Percentiles rank a stretch among this genome's conserved stretches.
phyloP scores from a whole-genome alignment of 2,888 invertebrate genomes.

The Synergus itoensis region DNA sequence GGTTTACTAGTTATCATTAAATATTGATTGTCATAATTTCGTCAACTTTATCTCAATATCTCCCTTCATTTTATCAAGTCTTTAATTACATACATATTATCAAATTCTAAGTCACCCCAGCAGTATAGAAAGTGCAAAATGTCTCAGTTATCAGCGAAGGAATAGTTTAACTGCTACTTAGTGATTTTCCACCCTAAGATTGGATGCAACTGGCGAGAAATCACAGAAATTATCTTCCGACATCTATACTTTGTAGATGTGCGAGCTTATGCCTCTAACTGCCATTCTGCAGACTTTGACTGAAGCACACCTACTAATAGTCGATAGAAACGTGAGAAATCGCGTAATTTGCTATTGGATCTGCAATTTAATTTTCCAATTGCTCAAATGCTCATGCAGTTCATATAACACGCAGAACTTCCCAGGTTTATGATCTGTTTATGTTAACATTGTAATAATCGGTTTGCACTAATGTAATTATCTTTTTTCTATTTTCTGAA shows the following conservation, averaged over 20 bases:
- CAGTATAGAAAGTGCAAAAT: slow-evolving; percentile 12
- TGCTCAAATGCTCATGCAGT: background rate
- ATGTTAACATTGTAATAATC: slow-evolving; percentile 9
- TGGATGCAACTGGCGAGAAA: slow-evolving; percentile 12
- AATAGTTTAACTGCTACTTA: background rate
- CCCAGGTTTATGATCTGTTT: slow-evolving; percentile 24
- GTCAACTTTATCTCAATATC: background rate
- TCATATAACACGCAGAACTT: background rate
- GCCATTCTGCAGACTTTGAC: slow-evolving; percentile 3
- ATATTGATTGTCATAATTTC: background rate
- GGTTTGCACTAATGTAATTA: slow-evolving; percentile 7
- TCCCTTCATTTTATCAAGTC: background rate
- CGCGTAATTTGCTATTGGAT: slow-evolving; percentile 23
- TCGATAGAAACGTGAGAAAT: slow-evolving; percentile 40
- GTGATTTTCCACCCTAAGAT: slow-evolving; percentile 20
- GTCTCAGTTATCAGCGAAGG: background rate
- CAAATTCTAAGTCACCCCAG: background rate
- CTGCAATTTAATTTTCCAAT: slow-evolving; percentile 33
- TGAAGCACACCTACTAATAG: slow-evolving; percentile 37
- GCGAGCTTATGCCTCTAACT: background rate
- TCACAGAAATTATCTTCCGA: slow-evolving; percentile 1
- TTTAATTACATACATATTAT: background rate
- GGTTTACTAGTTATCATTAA: too few relatives aligned
- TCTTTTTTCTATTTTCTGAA: background rate
- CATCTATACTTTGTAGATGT: background rate